Evolutionary conservation across 2,797 vertebrate species (phyloP).

Genomic region (Heliangelus exortis): DNA sequence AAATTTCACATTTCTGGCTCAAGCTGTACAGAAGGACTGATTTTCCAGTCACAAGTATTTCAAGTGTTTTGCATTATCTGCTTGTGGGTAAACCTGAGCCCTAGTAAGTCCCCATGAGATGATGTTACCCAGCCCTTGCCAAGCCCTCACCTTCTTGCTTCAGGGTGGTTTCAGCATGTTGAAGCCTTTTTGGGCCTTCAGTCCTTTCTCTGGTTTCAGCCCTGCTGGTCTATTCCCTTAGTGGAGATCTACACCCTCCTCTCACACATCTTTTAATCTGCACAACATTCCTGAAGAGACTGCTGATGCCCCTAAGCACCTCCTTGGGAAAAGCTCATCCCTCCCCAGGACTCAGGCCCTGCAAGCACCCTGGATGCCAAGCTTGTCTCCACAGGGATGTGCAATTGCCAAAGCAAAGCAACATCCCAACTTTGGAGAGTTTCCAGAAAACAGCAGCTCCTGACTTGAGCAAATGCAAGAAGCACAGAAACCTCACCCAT

Average conservation of each 20-base stretch:
- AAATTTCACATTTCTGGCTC: neutral
- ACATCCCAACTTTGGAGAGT: neutral
- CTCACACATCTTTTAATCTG: neutral
- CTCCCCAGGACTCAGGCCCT: neutral
- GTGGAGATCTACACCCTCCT: neutral
- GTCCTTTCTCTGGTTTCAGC: neutral
- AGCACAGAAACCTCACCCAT: neutral
- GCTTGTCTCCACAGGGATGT: neutral
- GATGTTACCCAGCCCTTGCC: neutral
- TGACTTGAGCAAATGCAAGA: rapidly evolving
- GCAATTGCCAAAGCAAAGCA: neutral
- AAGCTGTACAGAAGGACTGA: neutral
- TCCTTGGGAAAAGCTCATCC: rapidly evolving
- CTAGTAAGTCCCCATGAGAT: no score
- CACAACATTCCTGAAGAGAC: neutral
- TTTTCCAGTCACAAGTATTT: neutral
- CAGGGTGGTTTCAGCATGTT: neutral
- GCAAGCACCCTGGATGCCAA: neutral
- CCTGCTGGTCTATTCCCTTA: neutral
- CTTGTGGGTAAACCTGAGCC: neutral
- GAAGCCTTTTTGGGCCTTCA: neutral
- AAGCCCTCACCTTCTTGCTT: neutral
- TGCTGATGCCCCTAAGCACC: neutral
- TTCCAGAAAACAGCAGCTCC: neutral
- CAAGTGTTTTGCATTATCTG: neutral